Conservation (phyloP, 92 coral and sea anemone species). For the Hydrozoanthus gracilis region DNA sequence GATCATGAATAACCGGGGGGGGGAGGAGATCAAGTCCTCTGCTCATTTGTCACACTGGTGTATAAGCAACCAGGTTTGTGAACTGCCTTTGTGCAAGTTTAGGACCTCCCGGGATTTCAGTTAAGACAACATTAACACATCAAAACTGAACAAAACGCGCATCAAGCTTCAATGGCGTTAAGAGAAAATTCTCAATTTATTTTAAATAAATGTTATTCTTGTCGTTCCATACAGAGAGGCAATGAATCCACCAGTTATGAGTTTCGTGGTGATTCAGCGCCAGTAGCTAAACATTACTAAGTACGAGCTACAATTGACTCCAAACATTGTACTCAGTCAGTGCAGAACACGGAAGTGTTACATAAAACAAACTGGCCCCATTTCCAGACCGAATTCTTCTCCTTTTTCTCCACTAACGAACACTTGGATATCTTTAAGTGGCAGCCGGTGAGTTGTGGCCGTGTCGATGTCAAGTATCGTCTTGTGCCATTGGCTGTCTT, state of each 20-base stretch:
- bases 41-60: too few relatives aligned
- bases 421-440: conserved; percentile 74
- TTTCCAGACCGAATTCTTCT: conserved; percentile 81
- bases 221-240: conserved; percentile 29
- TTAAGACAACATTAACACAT: too few relatives aligned
- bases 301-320: not conserved
- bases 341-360: conserved; percentile 12
- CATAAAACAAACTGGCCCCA: conserved; percentile 83
- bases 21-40: too few relatives aligned
- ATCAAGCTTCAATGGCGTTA: not conserved
- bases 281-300: not conserved
- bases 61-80: too few relatives aligned
- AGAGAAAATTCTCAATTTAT: conserved; percentile 21
- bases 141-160: not conserved
- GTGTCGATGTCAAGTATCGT: conserved; percentile 71
- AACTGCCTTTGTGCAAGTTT: too few relatives aligned
- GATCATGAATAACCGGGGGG: too few relatives aligned
- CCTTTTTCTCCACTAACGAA: conserved; percentile 63
- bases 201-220: conserved; percentile 34
- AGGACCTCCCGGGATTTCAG: too few relatives aligned
- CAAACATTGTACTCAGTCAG: too few relatives aligned
- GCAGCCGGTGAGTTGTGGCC: conserved; percentile 72
- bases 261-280: not conserved
- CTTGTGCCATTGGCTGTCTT: conserved; percentile 78
- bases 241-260: not conserved